Base-by-base conservation (phyloP, 2,888 invertebrate species). In the Chrysina gloriosa region DNA sequence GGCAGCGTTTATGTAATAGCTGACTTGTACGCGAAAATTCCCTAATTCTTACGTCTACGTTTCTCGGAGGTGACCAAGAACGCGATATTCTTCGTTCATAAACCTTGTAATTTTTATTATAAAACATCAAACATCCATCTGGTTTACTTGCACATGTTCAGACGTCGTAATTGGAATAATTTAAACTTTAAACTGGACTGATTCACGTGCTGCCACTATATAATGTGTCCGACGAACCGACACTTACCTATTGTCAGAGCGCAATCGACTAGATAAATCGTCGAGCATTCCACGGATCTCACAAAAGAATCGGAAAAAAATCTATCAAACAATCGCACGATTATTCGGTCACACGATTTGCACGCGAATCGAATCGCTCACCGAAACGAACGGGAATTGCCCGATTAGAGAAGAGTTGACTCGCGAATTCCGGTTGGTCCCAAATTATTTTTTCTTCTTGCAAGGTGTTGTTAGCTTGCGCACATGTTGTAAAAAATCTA, bases 161-260 rank as follows among this genome's bases (percentile, higher is more conserved):
- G n/a, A n/a, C n/a, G n/a, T n/a, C n/a, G n/a, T n/a, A n/a, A n/a
- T n/a, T n/a, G n/a, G n/a, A n/a, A n/a, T n/a, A n/a, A n/a, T n/a
- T n/a, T n/a, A n/a, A n/a, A n/a, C n/a, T 39, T 39, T 11, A 36
- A 65, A 54, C 68, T 70, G 69, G 39, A 65, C 63, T 48, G 69
- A 69, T 71, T n/a, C 68, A 73, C 74, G 72, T 73, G 73, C 69
- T 63, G 67, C 56, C 56, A 66, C 70, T 67, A 69, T 69, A 72
- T 70, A 68, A 71, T 68, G 58, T 68, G 72, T 71, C 74, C 71
- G 73, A 61, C 70, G 61, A 68, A 69, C 58, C 65, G 65, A 39
- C 36, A 63, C 67, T 70, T 31, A 21, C 52, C 19, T 21, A 71
- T 71, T 71, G 71, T 71, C 52, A 68, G 66, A 66, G 65, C 42